Evolutionary conservation across 2,797 vertebrate genomes (phyloP), one percentile per base, ranked within the genome.

Genomic region (Heterohyrax brucei): DNA sequence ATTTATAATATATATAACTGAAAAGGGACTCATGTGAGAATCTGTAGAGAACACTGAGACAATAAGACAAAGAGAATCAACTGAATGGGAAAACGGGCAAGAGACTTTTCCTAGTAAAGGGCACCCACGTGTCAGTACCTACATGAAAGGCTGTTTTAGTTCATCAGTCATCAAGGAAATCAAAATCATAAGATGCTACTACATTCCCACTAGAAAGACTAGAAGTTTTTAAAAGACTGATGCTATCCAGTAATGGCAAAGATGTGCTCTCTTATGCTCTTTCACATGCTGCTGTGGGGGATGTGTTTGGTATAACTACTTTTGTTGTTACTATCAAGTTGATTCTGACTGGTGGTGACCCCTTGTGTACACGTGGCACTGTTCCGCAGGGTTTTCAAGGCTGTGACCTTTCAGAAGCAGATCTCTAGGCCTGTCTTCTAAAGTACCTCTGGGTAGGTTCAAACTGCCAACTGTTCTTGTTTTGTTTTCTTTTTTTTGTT

Each of bases 31-130:
- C 26, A 0, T 62, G 14, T 53, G 78, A 76, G 30, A 72, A 46
- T 87, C 72, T 73, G 0, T 50, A 64, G 79, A 56, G 24, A 87
- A 53, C 8, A 24, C 24, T 48, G 46, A 21, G n/a, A 19, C 64
- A 90, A 26, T 90, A 33, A 87, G 90, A 76, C 66, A 59, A 83
- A 89, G 10, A 68, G 21, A 33, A 56, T 56, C 8, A 81, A 87
- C 12, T 39, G 21, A 82, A 56, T 73, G 78, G 30, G 59, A 86
- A 91, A 61, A 50, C 3, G 26, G 16, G 8, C 22, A 73, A 62
- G 33, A 78, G 62, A n/a, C 33, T 73, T 75, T 56, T 59, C 48
- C 48, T 73, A 33, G 10, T 44, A 61, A 86, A 72, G 22, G 8
- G 24, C 50, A 50, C 46, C 66, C 28, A 33, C 28, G 5, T 83